Evolutionary conservation across 2,113 vertebrate species (phyloP).

Genomic region (Hippoglossus stenolepis): DNA sequence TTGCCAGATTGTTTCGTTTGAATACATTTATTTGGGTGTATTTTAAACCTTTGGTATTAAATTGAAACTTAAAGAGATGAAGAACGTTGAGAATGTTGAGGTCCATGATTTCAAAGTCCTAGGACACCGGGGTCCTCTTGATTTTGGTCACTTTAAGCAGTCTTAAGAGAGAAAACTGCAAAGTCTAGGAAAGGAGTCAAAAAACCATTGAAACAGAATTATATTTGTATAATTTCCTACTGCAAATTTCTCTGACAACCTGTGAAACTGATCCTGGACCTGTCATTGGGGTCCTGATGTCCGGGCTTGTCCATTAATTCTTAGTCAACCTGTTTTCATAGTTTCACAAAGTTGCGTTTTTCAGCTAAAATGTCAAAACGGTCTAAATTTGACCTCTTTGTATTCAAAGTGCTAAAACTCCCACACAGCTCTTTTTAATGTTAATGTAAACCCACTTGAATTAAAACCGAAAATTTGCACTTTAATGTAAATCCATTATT

Average conservation of each 20-base stretch:
- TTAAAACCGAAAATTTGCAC: background rate
- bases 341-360: background rate
- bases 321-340: background rate
- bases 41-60: background rate
- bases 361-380: background rate
- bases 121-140: no score
- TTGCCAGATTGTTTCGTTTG: background rate
- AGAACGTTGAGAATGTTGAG: background rate
- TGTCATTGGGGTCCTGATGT: background rate
- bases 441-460: background rate
- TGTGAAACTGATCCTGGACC: no score
- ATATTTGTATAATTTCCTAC: no score
- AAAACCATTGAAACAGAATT: no score
- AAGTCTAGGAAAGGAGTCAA: no score
- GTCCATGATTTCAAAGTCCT: no score
- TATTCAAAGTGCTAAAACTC: background rate
- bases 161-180: no score
- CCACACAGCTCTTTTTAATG: background rate
- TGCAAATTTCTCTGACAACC: no score
- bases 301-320: background rate
- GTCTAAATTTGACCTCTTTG: background rate
- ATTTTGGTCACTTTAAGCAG: no score
- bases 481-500: background rate
- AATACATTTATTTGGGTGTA: constrained; percentile 1
- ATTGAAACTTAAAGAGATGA: background rate